Evolutionary conservation across 2,113 vertebrate genomes (phyloP), one percentile per base, ranked within the genome.

Genomic region (Cardinalis cardinalis): DNA sequence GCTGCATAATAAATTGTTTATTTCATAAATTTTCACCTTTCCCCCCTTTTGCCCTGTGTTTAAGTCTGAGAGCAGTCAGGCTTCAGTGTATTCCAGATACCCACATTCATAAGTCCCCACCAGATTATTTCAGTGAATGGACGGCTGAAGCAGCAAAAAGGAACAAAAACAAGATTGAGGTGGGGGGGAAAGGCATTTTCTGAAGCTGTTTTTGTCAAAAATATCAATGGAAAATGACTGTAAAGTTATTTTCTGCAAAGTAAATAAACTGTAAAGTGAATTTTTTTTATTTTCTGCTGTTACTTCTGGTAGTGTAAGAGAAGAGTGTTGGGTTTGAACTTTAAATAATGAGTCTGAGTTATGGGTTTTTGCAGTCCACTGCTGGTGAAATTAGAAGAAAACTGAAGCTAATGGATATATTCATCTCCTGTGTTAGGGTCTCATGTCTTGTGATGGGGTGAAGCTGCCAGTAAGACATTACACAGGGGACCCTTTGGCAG

Each of bases 391-490:
- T 3, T 19, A 46, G 51, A 59, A 61, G 36, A 46, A 89, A 66
- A 52, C 28, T 44, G 43, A 77, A 73, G 49, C 28, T 55, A 38
- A 10, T 5, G 6, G 69, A 12, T 63, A 1, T 0, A 11, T 29
- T 17, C 53, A 82, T 84, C 32, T 5, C 4, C 26, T 24, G 16
- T 1, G 0, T 71, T 77, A 40, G 19, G 10, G 29, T 81, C 68
- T 81, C 0, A 0, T 34, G 52, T 71, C 44, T 75, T 60, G 3
- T 0, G 1, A 7, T 6, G 56, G 36, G 44, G 28, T 9, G 14
- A 72, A 77, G 78, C 53, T 84, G n/a, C 32, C 25, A 19, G 41
- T 40, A 19, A 38, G 46, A 29, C 1, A 0, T 36, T 68, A 7
- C 1, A 2, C 1, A 2, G 65, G 36, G 51, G 8, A 25, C 32